A percentile compares a stretch with the other conserved stretches of the same genome.
These are phyloP conservation scores for Cuculus canorus DNA, from an alignment of 2,797 vertebrate genomes.

Conservation along the genomic window DNA sequence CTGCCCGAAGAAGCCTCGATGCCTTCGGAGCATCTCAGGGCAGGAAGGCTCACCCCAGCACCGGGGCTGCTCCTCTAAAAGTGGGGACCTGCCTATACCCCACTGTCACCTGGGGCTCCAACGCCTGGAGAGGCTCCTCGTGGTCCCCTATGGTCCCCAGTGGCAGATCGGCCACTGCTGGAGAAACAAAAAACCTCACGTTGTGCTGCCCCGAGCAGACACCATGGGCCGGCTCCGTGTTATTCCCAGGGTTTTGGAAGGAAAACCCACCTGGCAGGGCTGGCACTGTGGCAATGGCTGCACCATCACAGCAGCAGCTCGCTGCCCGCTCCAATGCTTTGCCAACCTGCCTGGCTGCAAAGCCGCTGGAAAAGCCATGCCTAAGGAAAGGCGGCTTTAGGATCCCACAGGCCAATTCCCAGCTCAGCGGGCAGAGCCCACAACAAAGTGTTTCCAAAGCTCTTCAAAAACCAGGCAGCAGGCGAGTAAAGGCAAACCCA, in stretches of 20 bases:
- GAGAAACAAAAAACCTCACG: background rate
- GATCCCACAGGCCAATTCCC: background rate
- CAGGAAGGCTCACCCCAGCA: background rate
- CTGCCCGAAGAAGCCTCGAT: accelerated
- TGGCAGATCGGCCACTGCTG: background rate
- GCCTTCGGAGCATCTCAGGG: accelerated
- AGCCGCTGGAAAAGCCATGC: background rate
- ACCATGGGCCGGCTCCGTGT: background rate
- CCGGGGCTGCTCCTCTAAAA: background rate
- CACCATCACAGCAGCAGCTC: accelerated
- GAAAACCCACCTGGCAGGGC: background rate
- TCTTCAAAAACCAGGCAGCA: background rate
- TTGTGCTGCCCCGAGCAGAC: background rate
- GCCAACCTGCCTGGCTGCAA: background rate
- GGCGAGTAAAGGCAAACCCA: background rate
- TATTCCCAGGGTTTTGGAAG: background rate
- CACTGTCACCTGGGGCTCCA: background rate
- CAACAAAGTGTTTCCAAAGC: background rate
- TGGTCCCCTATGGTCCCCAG: background rate
- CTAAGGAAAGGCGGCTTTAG: background rate
- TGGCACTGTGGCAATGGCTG: background rate
- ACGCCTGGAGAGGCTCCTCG: accelerated
- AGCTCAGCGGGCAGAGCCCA: background rate
- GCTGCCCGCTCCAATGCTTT: accelerated
- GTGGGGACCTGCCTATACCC: background rate